Evolutionary conservation across 2,113 vertebrate species (phyloP).

Genomic region (Aramus guarauna): DNA sequence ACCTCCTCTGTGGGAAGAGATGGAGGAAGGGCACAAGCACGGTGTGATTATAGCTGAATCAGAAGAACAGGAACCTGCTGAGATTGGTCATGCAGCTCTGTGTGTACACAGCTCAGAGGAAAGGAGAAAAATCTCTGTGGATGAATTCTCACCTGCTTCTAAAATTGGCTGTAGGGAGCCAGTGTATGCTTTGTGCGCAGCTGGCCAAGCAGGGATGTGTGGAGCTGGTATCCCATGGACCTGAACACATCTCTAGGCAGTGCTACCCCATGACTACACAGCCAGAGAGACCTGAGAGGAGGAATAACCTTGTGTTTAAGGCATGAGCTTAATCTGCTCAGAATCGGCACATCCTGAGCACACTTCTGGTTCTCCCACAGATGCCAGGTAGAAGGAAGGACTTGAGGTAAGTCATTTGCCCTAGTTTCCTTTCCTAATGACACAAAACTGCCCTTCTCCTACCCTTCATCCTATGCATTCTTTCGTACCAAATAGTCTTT

Average conservation of each 20-base stretch:
- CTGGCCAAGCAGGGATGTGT: not conserved
- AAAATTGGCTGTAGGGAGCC: not conserved
- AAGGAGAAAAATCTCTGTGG: not conserved
- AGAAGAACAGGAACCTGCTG: not conserved
- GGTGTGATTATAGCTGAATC: not conserved
- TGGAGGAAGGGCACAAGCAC: not conserved
- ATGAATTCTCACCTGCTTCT: not conserved
- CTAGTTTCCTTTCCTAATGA: not conserved
- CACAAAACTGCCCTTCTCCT: not conserved
- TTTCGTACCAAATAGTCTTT: not conserved
- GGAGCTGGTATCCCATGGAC: not conserved
- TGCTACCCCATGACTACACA: not conserved
- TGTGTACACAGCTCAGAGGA: not conserved
- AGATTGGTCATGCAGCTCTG: not conserved
- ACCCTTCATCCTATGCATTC: not conserved
- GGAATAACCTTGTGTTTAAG: not conserved
- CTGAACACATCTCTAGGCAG: not conserved
- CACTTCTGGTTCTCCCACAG: not conserved
- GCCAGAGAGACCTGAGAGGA: not conserved
- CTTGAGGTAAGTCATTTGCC: not conserved
- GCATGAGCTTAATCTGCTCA: not conserved
- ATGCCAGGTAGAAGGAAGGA: not conserved
- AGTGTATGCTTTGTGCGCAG: not conserved
- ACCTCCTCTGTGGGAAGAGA: not conserved
- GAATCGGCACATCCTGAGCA: not conserved